Conservation (phyloP, 2,888 invertebrate genomes). For the Cosmia pyralina region DNA sequence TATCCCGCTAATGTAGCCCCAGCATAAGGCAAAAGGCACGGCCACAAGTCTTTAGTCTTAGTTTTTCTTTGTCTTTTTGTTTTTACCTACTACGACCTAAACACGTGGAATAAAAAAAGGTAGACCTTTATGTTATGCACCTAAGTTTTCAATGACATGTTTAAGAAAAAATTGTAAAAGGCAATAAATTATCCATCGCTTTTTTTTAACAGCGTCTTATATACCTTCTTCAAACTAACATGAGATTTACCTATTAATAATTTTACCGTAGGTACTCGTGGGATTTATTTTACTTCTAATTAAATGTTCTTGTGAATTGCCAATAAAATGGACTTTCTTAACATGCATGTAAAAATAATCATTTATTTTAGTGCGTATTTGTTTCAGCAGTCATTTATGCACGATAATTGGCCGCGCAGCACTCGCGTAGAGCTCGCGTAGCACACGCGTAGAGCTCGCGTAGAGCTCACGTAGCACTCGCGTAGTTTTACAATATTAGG, state of each 20-base stretch:
- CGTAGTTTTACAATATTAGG: neutral
- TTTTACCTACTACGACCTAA: no score
- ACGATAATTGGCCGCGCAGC: neutral
- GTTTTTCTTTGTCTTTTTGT: no score
- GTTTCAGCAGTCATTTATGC: neutral
- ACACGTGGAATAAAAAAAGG: neutral
- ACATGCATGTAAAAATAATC: neutral
- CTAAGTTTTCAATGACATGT: no score
- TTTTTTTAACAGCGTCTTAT: neutral
- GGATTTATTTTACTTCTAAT: constrained; percentile 5
- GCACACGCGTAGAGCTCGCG: neutral
- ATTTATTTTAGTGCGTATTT: neutral
- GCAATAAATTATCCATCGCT: no score
- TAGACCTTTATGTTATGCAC: neutral
- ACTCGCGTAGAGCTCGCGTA: no score
- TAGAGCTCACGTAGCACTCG: neutral
- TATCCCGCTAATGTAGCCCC: no score
- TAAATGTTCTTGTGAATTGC: neutral
- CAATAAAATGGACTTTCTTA: neutral
- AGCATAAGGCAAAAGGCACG: neutral
- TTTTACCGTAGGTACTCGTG: neutral
- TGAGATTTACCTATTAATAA: neutral
- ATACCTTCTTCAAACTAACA: neutral
- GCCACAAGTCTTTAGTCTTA: neutral
- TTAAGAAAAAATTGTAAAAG: no score